These are phyloP conservation scores for Forpus xanthops DNA, from an alignment of 2,797 vertebrate genomes.

Conservation along the genomic window DNA sequence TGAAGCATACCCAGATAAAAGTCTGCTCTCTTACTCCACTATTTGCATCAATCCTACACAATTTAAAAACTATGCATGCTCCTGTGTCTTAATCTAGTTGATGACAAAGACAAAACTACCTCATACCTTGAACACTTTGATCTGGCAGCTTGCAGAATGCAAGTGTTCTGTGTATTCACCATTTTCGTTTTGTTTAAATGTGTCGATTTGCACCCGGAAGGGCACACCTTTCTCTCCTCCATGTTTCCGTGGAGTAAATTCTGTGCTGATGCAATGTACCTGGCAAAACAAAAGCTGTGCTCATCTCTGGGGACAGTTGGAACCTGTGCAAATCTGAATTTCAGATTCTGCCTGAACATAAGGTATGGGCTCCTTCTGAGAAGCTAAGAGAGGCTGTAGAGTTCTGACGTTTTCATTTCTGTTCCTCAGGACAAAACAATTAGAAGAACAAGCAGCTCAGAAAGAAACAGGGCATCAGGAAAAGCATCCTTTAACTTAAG, in stretches of 20 bases:
- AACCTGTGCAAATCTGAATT: not conserved
- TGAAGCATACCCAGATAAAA: not conserved
- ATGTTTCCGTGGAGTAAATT: constrained; percentile 94
- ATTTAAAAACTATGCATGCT: not conserved
- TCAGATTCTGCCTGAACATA: not conserved
- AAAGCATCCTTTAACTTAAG: not conserved
- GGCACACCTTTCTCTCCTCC: constrained; percentile 96
- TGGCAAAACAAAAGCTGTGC: constrained; percentile 61
- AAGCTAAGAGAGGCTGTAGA: not conserved
- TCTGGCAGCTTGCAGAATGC: constrained; percentile 95
- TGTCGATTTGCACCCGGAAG: constrained; percentile 93
- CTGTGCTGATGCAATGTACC: constrained; percentile 98
- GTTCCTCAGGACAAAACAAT: not conserved
- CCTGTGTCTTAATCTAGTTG: not conserved
- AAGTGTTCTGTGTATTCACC: constrained; percentile 89
- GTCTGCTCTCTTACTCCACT: not conserved
- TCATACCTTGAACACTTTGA: constrained; percentile 97
- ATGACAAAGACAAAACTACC: not conserved
- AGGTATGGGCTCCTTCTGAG: not conserved
- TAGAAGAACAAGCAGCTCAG: not conserved
- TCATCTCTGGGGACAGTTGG: constrained; percentile 9
- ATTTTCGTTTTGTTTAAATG: constrained; percentile 86
- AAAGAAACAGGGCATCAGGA: not conserved
- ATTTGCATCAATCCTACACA: not conserved
- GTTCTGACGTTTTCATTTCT: not conserved